Base-by-base conservation (phyloP, 2,797 vertebrate species). In the Darevskia mixta region DNA sequence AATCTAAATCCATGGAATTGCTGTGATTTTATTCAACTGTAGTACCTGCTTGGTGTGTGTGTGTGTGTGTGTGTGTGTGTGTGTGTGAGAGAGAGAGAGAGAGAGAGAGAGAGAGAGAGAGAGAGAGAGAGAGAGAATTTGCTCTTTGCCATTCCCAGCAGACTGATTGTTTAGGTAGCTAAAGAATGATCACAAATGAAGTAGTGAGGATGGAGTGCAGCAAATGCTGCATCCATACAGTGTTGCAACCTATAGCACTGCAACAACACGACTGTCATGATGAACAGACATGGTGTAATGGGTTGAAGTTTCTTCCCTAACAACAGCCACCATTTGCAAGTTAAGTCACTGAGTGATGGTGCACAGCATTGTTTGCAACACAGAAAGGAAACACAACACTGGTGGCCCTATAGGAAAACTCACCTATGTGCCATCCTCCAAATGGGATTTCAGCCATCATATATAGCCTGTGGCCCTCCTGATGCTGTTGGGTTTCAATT, bases 11-110 rank as follows among this genome's bases (percentile, higher is more conserved):
- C 61, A 3, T 75, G 5, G 25, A 78, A 78, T n/a, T 67, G 75
- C 76, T 55, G 61, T 79, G 10, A n/a, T 86, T 80, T 72, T 71
- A 73, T 72, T n/a, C n/a, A 72, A 43, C 17, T 41, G 27, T 41
- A 27, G 15, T 71, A 80, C 49, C 75, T 86, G 75, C 64, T 69
- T 79, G 85, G 85, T 1, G 35, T 79, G 35, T 69, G 79, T 79
- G 29, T 25, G 43, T 79, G 64, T 32, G 49, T 55, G 49, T 49
- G 49, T 49, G 45, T 11, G 45, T 11, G 45, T 11, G 45, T 13
- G 49, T 1, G 49, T 3, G 45, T 43, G 41, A 7, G 41, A 7
- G 49, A 13, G 49, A 49, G 49, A 49, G 49, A 49, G 49, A 49
- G 49, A 49, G 49, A 49, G 49, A 49, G 45, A 13, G 45, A 13